Conservation (phyloP, 64 coral and sea anemone genomes). For the Platygyra sinensis region DNA sequence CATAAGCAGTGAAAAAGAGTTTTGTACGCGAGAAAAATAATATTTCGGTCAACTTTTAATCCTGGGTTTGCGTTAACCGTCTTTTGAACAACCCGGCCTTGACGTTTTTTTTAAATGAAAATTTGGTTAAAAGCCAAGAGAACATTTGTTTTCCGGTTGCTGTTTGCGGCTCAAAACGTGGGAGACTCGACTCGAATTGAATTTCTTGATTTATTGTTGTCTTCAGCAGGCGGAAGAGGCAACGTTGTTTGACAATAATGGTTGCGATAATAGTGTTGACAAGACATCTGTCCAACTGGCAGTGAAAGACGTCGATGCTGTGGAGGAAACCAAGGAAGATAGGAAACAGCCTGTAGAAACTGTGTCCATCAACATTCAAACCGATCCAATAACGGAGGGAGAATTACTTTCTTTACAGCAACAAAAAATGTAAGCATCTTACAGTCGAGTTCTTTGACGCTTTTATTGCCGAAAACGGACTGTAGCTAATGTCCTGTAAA, state of each 20-base stretch:
- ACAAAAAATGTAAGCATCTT: slow-evolving; percentile 48
- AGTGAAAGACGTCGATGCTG: not conserved
- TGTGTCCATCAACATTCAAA: slow-evolving; percentile 16
- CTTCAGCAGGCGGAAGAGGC: not conserved
- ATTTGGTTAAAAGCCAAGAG: too few relatives aligned
- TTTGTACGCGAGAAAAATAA: too few relatives aligned
- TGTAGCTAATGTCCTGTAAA: too few relatives aligned
- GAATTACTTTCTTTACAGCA: slow-evolving; percentile 46
- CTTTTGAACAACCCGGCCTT: too few relatives aligned
- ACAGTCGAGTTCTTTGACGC: too few relatives aligned
- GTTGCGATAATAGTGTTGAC: not conserved
- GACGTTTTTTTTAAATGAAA: too few relatives aligned
- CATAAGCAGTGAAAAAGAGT: too few relatives aligned
- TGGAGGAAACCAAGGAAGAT: not conserved
- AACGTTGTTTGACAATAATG: not conserved
- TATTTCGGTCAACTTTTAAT: too few relatives aligned
- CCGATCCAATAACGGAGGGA: not conserved
- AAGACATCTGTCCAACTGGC: not conserved
- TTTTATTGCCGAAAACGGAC: not conserved
- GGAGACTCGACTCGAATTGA: not conserved
- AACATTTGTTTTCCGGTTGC: too few relatives aligned
- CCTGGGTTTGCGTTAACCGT: too few relatives aligned
- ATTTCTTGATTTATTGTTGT: not conserved
- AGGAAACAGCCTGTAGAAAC: not conserved
- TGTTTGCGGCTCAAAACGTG: not conserved